Evolutionary conservation across 2,797 vertebrate species (phyloP), one percentile per base, ranked within the genome.

Genomic region (Gymnothorax reevesii): DNA sequence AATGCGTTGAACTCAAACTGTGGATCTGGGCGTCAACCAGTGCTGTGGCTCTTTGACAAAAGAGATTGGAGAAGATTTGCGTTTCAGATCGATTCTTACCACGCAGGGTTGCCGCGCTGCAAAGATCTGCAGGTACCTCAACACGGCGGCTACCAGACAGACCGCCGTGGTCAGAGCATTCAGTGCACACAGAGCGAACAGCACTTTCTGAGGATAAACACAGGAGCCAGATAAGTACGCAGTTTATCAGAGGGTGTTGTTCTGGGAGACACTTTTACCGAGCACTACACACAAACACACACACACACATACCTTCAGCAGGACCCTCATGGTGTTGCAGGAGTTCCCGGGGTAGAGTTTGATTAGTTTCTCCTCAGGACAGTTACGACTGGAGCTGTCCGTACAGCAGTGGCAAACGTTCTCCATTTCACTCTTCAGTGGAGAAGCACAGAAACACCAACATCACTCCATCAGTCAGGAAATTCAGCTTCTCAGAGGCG

Each of bases 321-420:
- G 92, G 85, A 96, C 92, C 86, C 96, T 95, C 91, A 97, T 96
- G 42, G 95, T 93, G 62, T 88, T 94, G 59, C 97, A 98, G 10
- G 97, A 96, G 86, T 94, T 95, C 57, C 96, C 88, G 0, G 95
- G 94, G 86, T 96, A 95, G 0, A 98, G 94, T 89, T 95, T 96
- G 89, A 98, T 90, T 4, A 90, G 88, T 87, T 95, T 94, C 87
- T 97, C 96, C 88, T 97, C 95, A 4, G 94, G 93, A 88, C 97
- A 98, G 88, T 93, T 92, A 69, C 89, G 80, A 79, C 90, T 90
- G 9, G 93, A 89, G 73, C 93, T 93, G 84, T 97, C 95, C 89
- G 96, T 93, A 92, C 97, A 98, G 91, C 97, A 98, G 87, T 96
- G 93, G 90, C 97, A 98, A 88, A 96, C 89, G 87, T 95, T 95